Evolutionary conservation across 2,888 invertebrate genomes (phyloP).

Genomic region (Phanerotoma sp.): DNA sequence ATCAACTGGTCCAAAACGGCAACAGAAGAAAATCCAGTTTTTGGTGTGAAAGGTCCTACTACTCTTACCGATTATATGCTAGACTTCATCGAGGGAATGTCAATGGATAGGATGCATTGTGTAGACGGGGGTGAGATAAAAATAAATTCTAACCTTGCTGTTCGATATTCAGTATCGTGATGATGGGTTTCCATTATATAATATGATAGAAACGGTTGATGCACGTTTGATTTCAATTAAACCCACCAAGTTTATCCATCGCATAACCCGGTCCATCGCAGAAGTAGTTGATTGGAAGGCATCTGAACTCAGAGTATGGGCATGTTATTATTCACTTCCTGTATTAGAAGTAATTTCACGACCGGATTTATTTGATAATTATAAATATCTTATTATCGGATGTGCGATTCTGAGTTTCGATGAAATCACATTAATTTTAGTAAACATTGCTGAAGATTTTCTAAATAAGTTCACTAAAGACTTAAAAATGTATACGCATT

Average conservation of each 20-base stretch:
- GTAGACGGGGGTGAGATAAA: background rate
- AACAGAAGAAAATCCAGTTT: background rate
- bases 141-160: background rate
- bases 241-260: too few species aligned
- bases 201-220: conserved; percentile 3
- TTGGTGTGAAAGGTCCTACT: too few species aligned
- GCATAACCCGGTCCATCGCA: conserved; percentile 19
- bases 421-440: conserved; percentile 4
- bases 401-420: conserved; percentile 16
- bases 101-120: background rate
- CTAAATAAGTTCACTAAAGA: conserved; percentile 26
- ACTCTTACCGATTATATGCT: background rate
- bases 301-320: conserved; percentile 25
- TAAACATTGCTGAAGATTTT: conserved; percentile 14
- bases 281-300: conserved; percentile 25
- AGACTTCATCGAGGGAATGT: background rate
- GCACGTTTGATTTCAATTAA: conserved; percentile 10
- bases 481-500: conserved; percentile 25
- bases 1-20: background rate
- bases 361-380: conserved; percentile 18
- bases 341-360: conserved; percentile 23
- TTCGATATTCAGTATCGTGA: background rate
- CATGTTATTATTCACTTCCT: conserved; percentile 25
- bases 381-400: too few species aligned
- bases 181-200: conserved; percentile 13